Conservation (phyloP, 1,140 invertebrate genomes). For the Belonocnema kinseyi region DNA sequence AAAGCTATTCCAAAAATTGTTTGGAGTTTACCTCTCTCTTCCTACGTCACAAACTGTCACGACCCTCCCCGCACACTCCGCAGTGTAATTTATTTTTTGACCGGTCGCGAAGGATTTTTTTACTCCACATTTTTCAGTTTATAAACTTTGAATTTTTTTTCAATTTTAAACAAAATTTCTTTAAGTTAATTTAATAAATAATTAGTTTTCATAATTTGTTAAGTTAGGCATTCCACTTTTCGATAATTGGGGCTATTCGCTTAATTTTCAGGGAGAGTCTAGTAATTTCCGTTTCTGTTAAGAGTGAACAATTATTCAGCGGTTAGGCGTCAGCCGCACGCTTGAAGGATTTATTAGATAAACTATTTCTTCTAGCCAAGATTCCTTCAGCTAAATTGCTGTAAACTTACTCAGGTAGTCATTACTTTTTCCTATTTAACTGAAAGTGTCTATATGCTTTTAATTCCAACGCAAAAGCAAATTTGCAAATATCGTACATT, state of each 20-base stretch:
- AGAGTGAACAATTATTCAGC: conserved; percentile 19
- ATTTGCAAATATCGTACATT: not conserved
- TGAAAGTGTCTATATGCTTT: not conserved
- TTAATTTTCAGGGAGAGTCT: not conserved
- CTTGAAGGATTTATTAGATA: conserved; percentile 30
- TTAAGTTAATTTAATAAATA: too few species aligned
- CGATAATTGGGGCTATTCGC: not conserved
- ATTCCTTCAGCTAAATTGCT: conserved; percentile 15
- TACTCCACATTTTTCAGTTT: too few species aligned
- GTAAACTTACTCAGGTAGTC: not conserved
- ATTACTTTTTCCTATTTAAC: not conserved
- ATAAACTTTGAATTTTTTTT: too few species aligned
- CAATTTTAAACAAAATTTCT: too few species aligned
- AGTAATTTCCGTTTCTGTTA: conserved; percentile 4
- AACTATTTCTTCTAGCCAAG: conserved; percentile 23
- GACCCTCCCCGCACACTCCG: too few species aligned
- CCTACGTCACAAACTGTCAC: too few species aligned
- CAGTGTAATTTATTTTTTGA: too few species aligned
- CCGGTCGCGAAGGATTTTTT: too few species aligned
- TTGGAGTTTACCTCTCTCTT: too few species aligned
- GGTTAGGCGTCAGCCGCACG: conserved; percentile 19
- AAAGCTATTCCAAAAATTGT: too few species aligned
- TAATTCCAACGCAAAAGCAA: not conserved
- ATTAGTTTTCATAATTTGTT: too few species aligned
- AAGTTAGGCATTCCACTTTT: too few species aligned